Conservation (phyloP, 2,888 invertebrate species). For the Chaetogeoica ovagalla region DNA sequence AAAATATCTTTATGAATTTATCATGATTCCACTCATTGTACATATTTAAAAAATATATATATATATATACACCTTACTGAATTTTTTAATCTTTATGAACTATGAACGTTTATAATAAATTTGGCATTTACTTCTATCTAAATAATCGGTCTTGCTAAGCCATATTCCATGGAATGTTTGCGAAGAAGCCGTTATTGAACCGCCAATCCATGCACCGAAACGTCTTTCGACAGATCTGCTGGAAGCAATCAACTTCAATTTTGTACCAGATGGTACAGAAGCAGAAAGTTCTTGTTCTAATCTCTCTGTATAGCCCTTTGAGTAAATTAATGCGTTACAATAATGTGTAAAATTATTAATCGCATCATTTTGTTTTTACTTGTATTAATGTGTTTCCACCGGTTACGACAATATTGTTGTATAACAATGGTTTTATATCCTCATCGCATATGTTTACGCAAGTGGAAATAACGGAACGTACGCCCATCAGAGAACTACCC, state of each 20-base stretch:
- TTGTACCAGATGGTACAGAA: constrained; percentile 88
- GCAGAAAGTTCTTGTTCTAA: constrained; percentile 82
- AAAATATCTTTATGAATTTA: no score
- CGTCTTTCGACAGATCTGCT: constrained; percentile 87
- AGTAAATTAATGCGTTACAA: neutral
- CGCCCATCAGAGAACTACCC: constrained; percentile 80
- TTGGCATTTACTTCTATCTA: constrained; percentile 94
- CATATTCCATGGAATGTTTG: constrained; percentile 99
- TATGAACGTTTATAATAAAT: constrained; percentile 93
- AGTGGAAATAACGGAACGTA: constrained; percentile 80
- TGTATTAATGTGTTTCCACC: constrained; percentile 91
- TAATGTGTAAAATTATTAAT: neutral
- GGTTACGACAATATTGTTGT: constrained; percentile 91
- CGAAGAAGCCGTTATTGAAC: constrained; percentile 95
- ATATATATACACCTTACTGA: no score
- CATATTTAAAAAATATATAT: no score
- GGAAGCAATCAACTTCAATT: constrained; percentile 89
- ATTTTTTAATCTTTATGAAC: neutral
- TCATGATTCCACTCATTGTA: no score
- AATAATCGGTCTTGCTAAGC: constrained; percentile 99
- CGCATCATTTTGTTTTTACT: constrained; percentile 59
- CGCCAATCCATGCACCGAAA: constrained; percentile 98
- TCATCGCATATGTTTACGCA: constrained; percentile 96
- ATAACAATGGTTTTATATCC: constrained; percentile 91
- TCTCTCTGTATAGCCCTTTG: constrained; percentile 88